Conservation (phyloP, 2,797 vertebrate genomes). For the Acanthopagrus latus region DNA sequence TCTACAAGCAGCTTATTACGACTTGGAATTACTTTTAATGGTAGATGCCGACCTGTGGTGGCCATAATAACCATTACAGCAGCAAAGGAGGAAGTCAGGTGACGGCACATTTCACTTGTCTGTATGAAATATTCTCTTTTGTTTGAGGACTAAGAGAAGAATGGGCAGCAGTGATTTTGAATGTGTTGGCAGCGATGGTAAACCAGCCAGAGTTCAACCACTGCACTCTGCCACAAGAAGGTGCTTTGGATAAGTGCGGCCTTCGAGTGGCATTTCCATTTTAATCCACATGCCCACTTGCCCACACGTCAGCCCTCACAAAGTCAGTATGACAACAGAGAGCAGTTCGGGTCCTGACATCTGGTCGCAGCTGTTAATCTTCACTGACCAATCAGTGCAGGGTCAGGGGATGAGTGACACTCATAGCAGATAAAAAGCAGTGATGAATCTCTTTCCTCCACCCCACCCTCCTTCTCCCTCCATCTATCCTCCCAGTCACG, state of each 20-base stretch:
- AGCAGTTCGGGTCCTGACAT: slow-evolving; percentile 63
- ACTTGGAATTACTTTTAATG: too few relatives aligned
- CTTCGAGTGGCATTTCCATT: slow-evolving; percentile 57
- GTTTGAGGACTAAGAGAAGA: neutral
- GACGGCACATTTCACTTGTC: neutral
- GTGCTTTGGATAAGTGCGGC: slow-evolving; percentile 37
- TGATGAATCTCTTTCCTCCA: slow-evolving; percentile 63
- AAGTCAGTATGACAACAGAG: slow-evolving; percentile 59
- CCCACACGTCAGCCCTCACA: slow-evolving; percentile 55
- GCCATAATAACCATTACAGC: too few relatives aligned
- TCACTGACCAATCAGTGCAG: slow-evolving; percentile 69
- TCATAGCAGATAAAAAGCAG: slow-evolving; percentile 67
- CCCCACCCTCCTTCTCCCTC: slow-evolving; percentile 16
- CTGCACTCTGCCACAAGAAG: slow-evolving; percentile 2
- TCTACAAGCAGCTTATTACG: too few relatives aligned
- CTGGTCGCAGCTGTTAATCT: slow-evolving; percentile 76
- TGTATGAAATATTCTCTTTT: neutral
- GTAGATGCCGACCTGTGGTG: too few relatives aligned
- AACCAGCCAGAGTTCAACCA: slow-evolving; percentile 10
- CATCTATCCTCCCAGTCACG: slow-evolving; percentile 72
- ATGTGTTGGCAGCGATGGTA: neutral
- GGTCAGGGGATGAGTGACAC: slow-evolving; percentile 72
- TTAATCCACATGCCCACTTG: slow-evolving; percentile 59
- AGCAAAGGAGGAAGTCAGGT: too few relatives aligned
- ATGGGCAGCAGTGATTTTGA: slow-evolving; percentile 1